These are phyloP conservation scores for Ptychobarbus kaznakovi DNA, from an alignment of 2,797 vertebrate species.

Conservation along the genomic window DNA sequence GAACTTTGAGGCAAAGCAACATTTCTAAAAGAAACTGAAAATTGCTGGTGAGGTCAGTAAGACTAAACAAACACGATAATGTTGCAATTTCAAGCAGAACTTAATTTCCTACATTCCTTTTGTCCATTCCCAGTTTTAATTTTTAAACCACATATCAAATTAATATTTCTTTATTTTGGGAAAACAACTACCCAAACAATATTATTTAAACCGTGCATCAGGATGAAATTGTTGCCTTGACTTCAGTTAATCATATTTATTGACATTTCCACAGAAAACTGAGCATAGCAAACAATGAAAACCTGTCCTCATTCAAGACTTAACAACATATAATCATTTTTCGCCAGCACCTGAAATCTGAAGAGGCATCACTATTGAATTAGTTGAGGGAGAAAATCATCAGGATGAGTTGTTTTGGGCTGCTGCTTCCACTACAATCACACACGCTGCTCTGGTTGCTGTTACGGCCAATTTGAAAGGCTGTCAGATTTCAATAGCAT, in stretches of 20 bases:
- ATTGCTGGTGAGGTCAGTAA: not conserved
- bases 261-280: constrained; percentile 53
- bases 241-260: constrained; percentile 51
- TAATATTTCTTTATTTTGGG: constrained; percentile 24
- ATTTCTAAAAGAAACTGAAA: not conserved
- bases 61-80: not conserved
- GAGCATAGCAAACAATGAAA: constrained; percentile 47
- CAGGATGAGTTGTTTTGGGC: constrained; percentile 37
- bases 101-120: not conserved
- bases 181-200: constrained; percentile 40
- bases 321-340: constrained; percentile 49
- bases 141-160: constrained; percentile 19
- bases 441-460: constrained; percentile 17
- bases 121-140: constrained; percentile 21
- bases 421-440: constrained; percentile 40
- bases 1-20: not conserved
- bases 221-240: constrained; percentile 47
- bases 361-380: constrained; percentile 51
- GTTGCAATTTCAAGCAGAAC: not conserved
- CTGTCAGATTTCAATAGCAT: constrained; percentile 54
- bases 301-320: constrained; percentile 34
- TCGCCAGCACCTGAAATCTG: constrained; percentile 33
- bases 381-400: constrained; percentile 43
- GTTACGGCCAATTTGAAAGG: constrained; percentile 29
- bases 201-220: constrained; percentile 46